Conservation (phyloP, 2,113 vertebrate species). For the Isichthys henryi region DNA sequence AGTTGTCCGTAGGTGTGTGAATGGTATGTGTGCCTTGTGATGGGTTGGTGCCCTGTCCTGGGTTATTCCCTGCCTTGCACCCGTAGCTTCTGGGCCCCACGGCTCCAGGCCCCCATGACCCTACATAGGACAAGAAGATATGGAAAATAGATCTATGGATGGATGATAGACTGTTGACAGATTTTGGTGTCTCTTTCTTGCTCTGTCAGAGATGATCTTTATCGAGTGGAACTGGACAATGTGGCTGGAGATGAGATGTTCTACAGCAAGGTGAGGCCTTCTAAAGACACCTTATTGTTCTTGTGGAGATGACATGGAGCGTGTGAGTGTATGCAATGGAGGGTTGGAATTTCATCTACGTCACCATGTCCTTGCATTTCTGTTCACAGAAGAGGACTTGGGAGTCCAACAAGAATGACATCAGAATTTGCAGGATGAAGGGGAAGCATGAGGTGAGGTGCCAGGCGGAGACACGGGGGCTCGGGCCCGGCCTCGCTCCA, state of each 20-base stretch:
- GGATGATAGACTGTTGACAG: neutral
- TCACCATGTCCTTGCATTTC: neutral
- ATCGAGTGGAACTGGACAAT: constrained; percentile 81
- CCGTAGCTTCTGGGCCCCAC: neutral
- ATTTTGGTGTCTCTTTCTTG: neutral
- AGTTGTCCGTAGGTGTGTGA: neutral
- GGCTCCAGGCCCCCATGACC: neutral
- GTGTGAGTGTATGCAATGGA: neutral
- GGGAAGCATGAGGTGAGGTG: constrained; percentile 82
- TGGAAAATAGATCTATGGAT: neutral
- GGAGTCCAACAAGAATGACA: constrained; percentile 87
- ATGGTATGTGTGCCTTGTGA: neutral
- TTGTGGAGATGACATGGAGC: neutral
- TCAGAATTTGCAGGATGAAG: constrained; percentile 91
- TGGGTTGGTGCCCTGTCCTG: neutral
- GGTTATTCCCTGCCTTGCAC: neutral
- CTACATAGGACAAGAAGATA: neutral
- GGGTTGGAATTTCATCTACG: neutral
- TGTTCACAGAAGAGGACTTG: constrained; percentile 78
- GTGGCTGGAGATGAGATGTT: constrained; percentile 70
- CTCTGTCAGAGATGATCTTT: constrained; percentile 77
- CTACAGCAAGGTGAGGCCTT: constrained; percentile 77
- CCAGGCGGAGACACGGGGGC: too few species aligned
- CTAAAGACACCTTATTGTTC: neutral
- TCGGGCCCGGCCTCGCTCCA: neutral